Base-by-base conservation (phyloP, 2,888 invertebrate genomes). In the Acrobasis repandana region DNA sequence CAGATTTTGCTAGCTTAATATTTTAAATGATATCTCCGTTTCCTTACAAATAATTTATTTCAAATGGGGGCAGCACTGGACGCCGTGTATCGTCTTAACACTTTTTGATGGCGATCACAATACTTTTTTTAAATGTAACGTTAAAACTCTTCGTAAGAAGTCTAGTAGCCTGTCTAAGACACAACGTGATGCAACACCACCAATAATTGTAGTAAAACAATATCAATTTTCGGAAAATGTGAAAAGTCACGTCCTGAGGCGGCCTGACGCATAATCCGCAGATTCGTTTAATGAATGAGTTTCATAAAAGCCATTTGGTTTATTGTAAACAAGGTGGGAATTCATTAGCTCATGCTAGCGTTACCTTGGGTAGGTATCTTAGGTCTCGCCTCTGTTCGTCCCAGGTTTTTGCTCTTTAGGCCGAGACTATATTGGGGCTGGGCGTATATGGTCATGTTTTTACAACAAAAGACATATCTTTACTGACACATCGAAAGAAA, bases 301-400 rank as follows among this genome's bases (percentile, higher is more conserved):
- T 83, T 80, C 82, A 82, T 85, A 83, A 86, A 86, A 83, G 83
- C 84, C 79, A 83, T 83, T 85, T 79, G 80, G 82, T 85, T 85
- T 83, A 86, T 86, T 85, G 85, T 86, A 87, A 88, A 89, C 87
- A 88, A 80, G 77, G 80, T 80, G 77, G 80, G 82, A 86, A 86
- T 88, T 89, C 87, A 88, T 88, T 87, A 88, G 79, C 69, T 61
- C 63, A 70, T 75, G 74, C 74, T 43, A 43, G 43, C 43, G 43
- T 43, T 43, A 43, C 43, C 14, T 11, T n/a, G n/a, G n/a, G n/a
- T n/a, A n/a, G n/a, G n/a, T n/a, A n/a, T n/a, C n/a, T n/a, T 11
- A 43, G n/a, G 43, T 43, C 43, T 43, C 66, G 75, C 43, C 5
- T n/a, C 43, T 3, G 14, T 14, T 14, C 6, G 14, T 6, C 43